These are phyloP conservation scores for Hyalella azteca DNA, from an alignment of 2,888 invertebrate species.

Conservation along the genomic window DNA sequence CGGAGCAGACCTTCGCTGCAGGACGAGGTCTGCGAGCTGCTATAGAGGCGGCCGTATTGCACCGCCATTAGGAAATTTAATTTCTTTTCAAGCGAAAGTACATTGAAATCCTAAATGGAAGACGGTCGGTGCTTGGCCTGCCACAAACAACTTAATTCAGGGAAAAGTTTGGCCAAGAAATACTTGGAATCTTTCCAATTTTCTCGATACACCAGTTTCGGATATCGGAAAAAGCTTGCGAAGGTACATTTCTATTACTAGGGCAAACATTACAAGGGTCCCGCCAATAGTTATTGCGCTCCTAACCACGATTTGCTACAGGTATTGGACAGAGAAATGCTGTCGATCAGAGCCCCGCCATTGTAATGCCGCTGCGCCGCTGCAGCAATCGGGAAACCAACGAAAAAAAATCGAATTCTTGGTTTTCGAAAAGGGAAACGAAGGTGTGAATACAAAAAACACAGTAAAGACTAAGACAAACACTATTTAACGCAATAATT, in stretches of 20 bases:
- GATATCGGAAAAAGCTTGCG: conserved; percentile 12
- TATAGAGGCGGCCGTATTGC: background rate
- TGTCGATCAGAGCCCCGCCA: conserved; percentile 32
- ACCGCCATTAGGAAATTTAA: conserved; percentile 2
- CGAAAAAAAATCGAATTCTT: background rate
- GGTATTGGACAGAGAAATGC: background rate
- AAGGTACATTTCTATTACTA: conserved; percentile 25
- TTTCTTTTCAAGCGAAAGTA: conserved; percentile 18
- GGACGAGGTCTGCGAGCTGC: background rate
- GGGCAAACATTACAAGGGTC: conserved; percentile 24
- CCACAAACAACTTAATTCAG: conserved; percentile 34
- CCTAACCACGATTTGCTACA: conserved; percentile 2
- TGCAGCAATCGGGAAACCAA: background rate
- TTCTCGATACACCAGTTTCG: conserved; percentile 17
- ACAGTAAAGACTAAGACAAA: too few species aligned
- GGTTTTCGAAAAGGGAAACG: too few species aligned
- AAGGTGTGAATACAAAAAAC: too few species aligned
- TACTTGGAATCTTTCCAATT: conserved; percentile 36
- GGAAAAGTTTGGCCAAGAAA: conserved; percentile 6
- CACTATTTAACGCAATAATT: too few species aligned
- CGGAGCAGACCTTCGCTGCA: too few species aligned
- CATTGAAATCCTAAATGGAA: conserved; percentile 14
- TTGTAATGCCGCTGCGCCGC: too few species aligned
- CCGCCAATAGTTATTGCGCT: conserved; percentile 26
- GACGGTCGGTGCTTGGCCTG: background rate